Evolutionary conservation across 2,797 vertebrate genomes (phyloP).

Genomic region (Chloroceryle amazona): DNA sequence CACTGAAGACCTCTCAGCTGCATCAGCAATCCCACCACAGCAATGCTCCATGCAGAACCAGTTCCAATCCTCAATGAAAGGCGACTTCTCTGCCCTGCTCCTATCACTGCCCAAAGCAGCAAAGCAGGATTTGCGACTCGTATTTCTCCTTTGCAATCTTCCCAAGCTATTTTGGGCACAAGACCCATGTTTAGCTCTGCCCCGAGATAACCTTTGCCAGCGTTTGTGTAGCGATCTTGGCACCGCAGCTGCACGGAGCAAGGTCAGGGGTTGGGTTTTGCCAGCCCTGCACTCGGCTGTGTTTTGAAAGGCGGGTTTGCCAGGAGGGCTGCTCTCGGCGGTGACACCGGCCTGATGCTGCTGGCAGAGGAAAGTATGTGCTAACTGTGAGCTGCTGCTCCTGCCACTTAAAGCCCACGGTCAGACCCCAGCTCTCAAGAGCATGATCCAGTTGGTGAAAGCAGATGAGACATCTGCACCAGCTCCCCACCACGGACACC

Average conservation of each 20-base stretch:
- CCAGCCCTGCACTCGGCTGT: not conserved
- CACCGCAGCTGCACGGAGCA: accelerated
- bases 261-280: not conserved
- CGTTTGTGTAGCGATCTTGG: not conserved
- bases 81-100: not conserved
- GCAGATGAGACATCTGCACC: not conserved
- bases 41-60: accelerated
- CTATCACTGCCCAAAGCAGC: not conserved
- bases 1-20: not conserved
- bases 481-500: not conserved
- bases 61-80: not conserved
- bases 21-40: not conserved
- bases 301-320: not conserved
- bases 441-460: not conserved
- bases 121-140: not conserved
- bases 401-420: not conserved
- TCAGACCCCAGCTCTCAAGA: not conserved
- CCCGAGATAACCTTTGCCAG: slow-evolving; percentile 47
- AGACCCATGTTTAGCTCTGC: not conserved
- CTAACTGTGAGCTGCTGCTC: not conserved
- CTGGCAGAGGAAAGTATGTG: not conserved
- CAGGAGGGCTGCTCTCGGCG: not conserved
- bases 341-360: accelerated
- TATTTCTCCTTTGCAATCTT: slow-evolving; percentile 3
- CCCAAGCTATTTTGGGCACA: not conserved